These are phyloP conservation scores for Polyergus mexicanus DNA, from an alignment of 1,140 invertebrate genomes.

Conservation along the genomic window DNA sequence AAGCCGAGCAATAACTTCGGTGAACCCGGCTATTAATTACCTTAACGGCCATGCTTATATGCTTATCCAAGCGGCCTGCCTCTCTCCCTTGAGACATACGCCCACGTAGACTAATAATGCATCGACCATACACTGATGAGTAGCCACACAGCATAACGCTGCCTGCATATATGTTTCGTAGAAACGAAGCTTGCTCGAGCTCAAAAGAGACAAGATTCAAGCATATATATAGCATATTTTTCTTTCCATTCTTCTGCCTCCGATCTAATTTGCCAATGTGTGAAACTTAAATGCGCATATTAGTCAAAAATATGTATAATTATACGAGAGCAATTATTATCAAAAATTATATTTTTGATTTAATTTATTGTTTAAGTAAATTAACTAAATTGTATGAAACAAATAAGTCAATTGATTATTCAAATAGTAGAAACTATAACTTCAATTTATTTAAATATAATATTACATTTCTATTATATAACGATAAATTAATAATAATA, in stretches of 20 bases:
- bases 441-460: not conserved
- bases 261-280: not conserved
- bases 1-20: slow-evolving; percentile 72
- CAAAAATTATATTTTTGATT: not conserved
- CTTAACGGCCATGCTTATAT: slow-evolving; percentile 70
- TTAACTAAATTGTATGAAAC: not conserved
- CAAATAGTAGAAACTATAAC: not conserved
- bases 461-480: not conserved
- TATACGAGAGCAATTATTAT: too few relatives aligned
- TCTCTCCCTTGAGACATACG: slow-evolving; percentile 27
- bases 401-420: not conserved
- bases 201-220: not conserved
- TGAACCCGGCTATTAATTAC: slow-evolving; percentile 72
- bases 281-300: not conserved
- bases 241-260: not conserved
- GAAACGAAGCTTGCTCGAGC: not conserved
- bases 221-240: not conserved
- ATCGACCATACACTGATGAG: slow-evolving; percentile 17
- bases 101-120: not conserved
- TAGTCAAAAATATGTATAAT: not conserved
- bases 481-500: not conserved
- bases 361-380: not conserved
- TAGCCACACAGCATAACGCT: not conserved
- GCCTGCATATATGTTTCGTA: not conserved
- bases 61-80: slow-evolving; percentile 64